Base-by-base conservation (phyloP, 2,888 invertebrate species). In the Mylabris sibirica region DNA sequence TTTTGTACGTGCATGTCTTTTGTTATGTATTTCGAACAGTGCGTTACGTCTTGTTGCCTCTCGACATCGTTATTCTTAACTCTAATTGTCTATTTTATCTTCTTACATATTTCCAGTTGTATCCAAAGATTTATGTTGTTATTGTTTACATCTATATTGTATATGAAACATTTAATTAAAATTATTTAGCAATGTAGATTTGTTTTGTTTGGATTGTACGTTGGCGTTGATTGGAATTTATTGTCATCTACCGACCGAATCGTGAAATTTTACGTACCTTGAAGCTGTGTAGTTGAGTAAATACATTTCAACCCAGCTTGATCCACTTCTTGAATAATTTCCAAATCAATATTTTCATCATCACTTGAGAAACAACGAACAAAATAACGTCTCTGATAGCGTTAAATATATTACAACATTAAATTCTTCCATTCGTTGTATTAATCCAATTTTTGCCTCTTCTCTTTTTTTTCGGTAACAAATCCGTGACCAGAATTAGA, bases 401-500 rank as follows among this genome's bases (percentile, higher is more conserved):
- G 20, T 11, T 72, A 71, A 72, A 71, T 70, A 72, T 70, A 74
- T 72, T 74, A 68, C 65, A 67, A 64, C 65, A 71, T 74, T 72
- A 72, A 70, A 64, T 74, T 74, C 41, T 4, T 17, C 41, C 8
- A 17, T 74, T 73, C 72, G 70, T 68, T 69, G 66, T 72, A 72
- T 74, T 72, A 72, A 74, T 72, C 72, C 72, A 74, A 74, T 38
- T 38, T 74, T 72, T 67, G 72, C 67, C 70, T 30, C 69, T 6
- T 41, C 3, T 11, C 9, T 14, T 41, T 72, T 72, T 67, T 69
- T 67, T 72, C 71, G 64, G 70, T 69, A 59, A 67, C 68, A 53
- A 65, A 38, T 71, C 69, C 74, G 74, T 74, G 74, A 74, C 72
- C 59, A 69, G 74, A 60, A 69, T 74, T 70, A 69, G 70, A 74